Percentiles rank a stretch among this genome's conserved stretches.
Evolutionary conservation across 2,113 vertebrate species (phyloP).

Genomic region (Pantherophis guttatus): DNA sequence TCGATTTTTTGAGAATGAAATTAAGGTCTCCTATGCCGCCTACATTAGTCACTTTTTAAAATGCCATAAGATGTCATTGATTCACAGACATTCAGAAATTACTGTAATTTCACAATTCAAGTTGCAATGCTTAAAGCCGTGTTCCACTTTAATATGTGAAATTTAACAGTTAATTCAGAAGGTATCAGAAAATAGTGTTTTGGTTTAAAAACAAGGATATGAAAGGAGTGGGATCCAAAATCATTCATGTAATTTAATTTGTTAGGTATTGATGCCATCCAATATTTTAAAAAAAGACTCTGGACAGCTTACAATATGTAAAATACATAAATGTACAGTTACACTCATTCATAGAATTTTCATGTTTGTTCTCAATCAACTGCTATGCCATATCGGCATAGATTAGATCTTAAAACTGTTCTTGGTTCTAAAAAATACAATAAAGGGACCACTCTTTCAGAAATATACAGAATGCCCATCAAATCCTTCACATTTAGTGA

Average conservation of each 20-base stretch:
- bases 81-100: not conserved
- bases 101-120: not conserved
- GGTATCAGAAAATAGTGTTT: not conserved
- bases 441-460: not conserved
- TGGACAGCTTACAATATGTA: not conserved
- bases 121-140: not conserved
- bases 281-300: not conserved
- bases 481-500: not conserved
- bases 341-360: not conserved
- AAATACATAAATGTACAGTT: not conserved
- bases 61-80: not conserved
- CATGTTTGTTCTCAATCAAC: not conserved
- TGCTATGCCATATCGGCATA: not conserved
- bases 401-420: not conserved
- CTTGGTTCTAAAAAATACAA: not conserved
- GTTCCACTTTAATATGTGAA: not conserved
- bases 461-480: not conserved
- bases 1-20: not conserved
- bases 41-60: not conserved
- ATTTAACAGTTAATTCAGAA: not conserved
- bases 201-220: not conserved
- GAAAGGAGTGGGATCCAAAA: not conserved
- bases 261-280: not conserved
- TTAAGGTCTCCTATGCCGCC: not conserved
- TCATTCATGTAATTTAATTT: not conserved